Base-by-base conservation (phyloP, 2,113 vertebrate genomes). In the Ranitomeya imitator region DNA sequence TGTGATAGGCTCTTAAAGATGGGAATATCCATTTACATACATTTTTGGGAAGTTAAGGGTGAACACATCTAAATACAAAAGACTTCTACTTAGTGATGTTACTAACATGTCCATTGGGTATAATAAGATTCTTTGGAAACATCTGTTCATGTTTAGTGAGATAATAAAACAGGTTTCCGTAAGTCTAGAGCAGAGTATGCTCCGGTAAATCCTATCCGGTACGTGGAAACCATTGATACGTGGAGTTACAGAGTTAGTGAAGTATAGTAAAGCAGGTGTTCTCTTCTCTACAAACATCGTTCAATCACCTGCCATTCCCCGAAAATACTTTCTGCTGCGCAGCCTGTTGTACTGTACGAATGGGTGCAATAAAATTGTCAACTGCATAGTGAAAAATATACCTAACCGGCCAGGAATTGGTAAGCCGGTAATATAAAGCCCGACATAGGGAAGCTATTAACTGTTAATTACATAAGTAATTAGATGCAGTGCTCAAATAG, bases 321-420 rank as follows among this genome's bases (percentile, higher is more conserved):
- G 61, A 67, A 83, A 67, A 83, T 65, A 23, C 81, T 83, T 67
- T 67, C 45, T 84, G 21, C 37, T 55, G 21, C n/a, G 51, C 51
- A 23, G 8, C 8, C 45, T 4, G 21, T 71, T 26, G 45, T 52
- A 84, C 12, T 84, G 13, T 84, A 69, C 5, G 65, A 65, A 15
- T 23, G 14, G n/a, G 51, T 31, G 21, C 69, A 84, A 84, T 84
- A 21, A 54, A 71, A 84, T 84, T 84, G 82, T 84, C 82, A 84
- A 51, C 19, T 69, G 19, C 31, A 18, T 37, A 69, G 45, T 67
- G 31, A 83, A 83, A 84, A 84, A 65, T 69, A 84, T 52, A 71
- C 18, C 21, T 23, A 23, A 3, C 55, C 10, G 16, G n/a, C 55
- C 55, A 60, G 13, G n/a, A 57, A 23, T n/a, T 80, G 54, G 23